Base-by-base conservation (phyloP, 2,888 invertebrate genomes). In the Acanthopleura granulata region DNA sequence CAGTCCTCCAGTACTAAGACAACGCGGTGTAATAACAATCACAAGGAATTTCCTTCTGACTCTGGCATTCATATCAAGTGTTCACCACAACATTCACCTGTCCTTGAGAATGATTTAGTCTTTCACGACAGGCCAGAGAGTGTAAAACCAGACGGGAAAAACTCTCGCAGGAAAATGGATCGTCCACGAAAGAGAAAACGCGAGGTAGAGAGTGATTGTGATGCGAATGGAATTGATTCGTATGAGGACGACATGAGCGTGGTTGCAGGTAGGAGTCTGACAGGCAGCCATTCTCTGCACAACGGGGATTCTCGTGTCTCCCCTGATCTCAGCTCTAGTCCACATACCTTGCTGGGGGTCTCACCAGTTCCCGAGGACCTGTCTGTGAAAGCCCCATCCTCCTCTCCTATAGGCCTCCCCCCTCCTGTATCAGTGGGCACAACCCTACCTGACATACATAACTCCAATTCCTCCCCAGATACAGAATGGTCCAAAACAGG, bases 101-200 rank as follows among this genome's bases (percentile, higher is more conserved):
- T 27, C 18, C 16, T 66, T 15, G 29, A 6, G 18, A 27, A 66
- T 66, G 66, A 66, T 27, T 22, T 27, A 15, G 66, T 66, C 66
- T 66, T 66, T 66, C 66, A 66, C 25, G 66, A 66, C 22, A 18
- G 29, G 22, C 27, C 16, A 3, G 66, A 66, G 16, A 6, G 27
- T 66, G 18, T 66, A 6, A 71, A 25, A 40, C 27, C 25, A 18
- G 88, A 89, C 74, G 78, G 74, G 15, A 89, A 88, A 81, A 85
- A 86, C 75, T 88, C 88, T 25, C 78, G 90, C 16, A 75, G 90
- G n/a, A 90, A 90, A 81, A 86, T 87, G 83, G 90, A 89, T 27
- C 84, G 85, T 71, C 89, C 90, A 11, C 77, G 87, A 29, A 89
- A 89, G 76, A 81, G 89, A 49, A 85, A 85, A 72, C 81, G 85